phyloP scores from a whole-genome alignment of 2,888 invertebrate species.

The Ophion costatus region DNA sequence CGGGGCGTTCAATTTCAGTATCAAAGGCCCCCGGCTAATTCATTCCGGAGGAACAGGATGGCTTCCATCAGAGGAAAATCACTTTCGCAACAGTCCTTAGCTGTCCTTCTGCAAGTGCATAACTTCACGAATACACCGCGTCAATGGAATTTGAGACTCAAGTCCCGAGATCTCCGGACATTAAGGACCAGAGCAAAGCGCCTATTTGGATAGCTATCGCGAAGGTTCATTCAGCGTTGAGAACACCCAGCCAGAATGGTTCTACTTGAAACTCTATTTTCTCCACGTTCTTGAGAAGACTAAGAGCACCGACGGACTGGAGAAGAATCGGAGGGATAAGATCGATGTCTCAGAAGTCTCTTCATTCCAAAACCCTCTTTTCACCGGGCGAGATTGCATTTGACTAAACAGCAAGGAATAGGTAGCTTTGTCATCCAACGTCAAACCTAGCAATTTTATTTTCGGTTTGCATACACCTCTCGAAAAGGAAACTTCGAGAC shows the following conservation, averaged over 20 bases:
- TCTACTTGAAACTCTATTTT: slow-evolving; percentile 21
- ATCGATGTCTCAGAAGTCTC: slow-evolving; percentile 2
- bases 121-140: not conserved
- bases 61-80: not conserved
- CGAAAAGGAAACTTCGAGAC: not conserved
- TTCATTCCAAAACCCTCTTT: slow-evolving; percentile 22
- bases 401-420: slow-evolving; percentile 21
- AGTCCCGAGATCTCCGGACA: not conserved
- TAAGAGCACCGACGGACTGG: slow-evolving; percentile 21
- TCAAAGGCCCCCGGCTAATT: not conserved
- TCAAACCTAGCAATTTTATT: slow-evolving; percentile 43
- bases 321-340: slow-evolving; percentile 5
- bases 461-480: slow-evolving; percentile 33
- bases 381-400: slow-evolving; percentile 48
- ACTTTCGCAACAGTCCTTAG: not conserved
- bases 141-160: slow-evolving; percentile 1
- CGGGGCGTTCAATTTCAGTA: not conserved
- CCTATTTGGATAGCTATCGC: slow-evolving; percentile 1
- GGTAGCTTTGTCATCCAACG: not conserved
- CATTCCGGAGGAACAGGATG: not conserved
- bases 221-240: not conserved
- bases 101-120: not conserved
- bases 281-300: slow-evolving; percentile 10
- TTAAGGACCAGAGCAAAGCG: slow-evolving; percentile 13
- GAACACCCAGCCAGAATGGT: slow-evolving; percentile 9